Percentiles rank a stretch among this genome's conserved stretches.
These are phyloP conservation scores for Tiphia femorata DNA, from an alignment of 2,888 invertebrate species.

Conservation along the genomic window DNA sequence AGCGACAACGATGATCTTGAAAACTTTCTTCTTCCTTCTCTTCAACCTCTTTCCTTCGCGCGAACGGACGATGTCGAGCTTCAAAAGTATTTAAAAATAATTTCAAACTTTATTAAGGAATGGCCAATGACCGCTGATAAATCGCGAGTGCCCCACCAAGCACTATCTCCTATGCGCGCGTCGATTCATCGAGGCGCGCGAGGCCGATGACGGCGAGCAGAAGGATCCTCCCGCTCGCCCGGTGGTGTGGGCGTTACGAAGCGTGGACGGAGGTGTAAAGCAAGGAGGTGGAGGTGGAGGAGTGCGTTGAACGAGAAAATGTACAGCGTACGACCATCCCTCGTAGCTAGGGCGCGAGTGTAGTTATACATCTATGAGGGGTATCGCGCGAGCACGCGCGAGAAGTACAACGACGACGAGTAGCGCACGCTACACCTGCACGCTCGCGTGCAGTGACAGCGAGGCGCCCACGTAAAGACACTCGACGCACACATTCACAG, in stretches of 20 bases:
- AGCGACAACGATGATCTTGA: too few species aligned
- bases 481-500: conserved; percentile 14
- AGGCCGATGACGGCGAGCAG: conserved; percentile 14
- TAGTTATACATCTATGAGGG: neutral
- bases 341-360: conserved; percentile 13
- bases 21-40: too few species aligned
- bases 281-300: conserved; percentile 22
- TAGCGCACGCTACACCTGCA: neutral
- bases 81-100: too few species aligned
- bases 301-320: conserved; percentile 42
- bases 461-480: too few species aligned
- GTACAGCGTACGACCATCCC: conserved; percentile 68
- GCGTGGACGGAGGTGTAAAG: conserved; percentile 18
- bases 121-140: conserved; percentile 30
- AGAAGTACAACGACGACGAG: conserved; percentile 5
- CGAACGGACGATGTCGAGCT: too few species aligned
- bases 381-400: conserved; percentile 5
- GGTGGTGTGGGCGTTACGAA: conserved; percentile 44
- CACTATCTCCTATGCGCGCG: neutral
- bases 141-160: conserved; percentile 14
- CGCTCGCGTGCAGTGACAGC: conserved; percentile 14
- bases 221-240: too few species aligned
- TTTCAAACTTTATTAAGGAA: conserved; percentile 32
- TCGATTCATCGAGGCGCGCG: conserved; percentile 10
- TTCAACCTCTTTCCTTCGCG: too few species aligned